Evolutionary conservation across 2,797 vertebrate genomes (phyloP), one percentile per base, ranked within the genome.

Genomic region (Eulemur albifrons): DNA sequence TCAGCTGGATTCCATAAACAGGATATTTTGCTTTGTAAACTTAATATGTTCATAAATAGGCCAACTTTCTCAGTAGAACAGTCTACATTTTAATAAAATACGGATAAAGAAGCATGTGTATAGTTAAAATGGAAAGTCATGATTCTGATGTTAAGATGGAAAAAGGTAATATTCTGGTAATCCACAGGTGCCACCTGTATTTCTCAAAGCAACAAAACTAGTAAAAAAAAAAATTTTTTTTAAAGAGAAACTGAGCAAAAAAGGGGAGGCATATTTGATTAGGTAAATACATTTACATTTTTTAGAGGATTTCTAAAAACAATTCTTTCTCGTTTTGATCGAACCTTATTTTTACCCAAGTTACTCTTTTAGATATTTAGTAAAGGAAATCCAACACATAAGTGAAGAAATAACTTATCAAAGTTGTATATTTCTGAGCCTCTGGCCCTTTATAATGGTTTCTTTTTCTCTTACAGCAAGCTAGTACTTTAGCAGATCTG

Each of bases 401-500:
- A 63, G 15, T 43, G 70, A 87, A 87, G 21, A 32, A 79, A n/a
- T 65, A 90, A 76, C 15, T 70, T 79, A 15, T 11, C 4, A 75
- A 54, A 61, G 11, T 75, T 70, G 18, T 18, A 7, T 54, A 21
- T 48, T 43, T 93, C 40, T 52, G 35, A 86, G n/a, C 6, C 35
- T 57, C 50, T 80, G 65, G 27, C 27, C 69, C 32, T 72, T 65
- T 52, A 12, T 54, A 38, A 35, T 65, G 14, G 73, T 93, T 81
- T 95, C 38, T 89, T 65, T 89, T 88, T 85, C n/a, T 96, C 87
- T 97, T 94, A 27, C 25, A 99, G 99, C 96, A 86, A 17, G 99
- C 99, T 83, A 98, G 90, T 61, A 92, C 81, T 20, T 98, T 98
- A 57, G 98, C 98, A 21, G 99, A 99, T 97, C 98, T 98, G 1